A percentile compares a stretch with the other conserved stretches of the same genome.
These are phyloP conservation scores for Polypedilum vanderplanki DNA, from an alignment of 1,140 invertebrate genomes.

Conservation along the genomic window DNA sequence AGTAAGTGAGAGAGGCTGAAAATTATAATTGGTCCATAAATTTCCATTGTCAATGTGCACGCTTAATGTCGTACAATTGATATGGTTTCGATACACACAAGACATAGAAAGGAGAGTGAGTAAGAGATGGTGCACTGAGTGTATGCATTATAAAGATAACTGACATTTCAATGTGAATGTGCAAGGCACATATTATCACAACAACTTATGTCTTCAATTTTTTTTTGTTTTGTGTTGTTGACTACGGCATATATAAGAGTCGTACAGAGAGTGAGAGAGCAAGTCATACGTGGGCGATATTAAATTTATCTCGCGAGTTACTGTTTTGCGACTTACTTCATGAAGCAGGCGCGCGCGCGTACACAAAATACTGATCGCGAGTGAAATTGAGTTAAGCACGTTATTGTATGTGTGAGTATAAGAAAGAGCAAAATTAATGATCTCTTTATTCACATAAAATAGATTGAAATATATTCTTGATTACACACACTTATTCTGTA, in stretches of 20 bases:
- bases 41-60: conserved; percentile 24
- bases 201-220: conserved; percentile 26
- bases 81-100: not conserved
- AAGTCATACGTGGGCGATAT: not conserved
- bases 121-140: conserved; percentile 1
- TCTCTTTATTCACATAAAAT: conserved; percentile 22
- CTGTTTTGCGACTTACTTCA: conserved; percentile 10
- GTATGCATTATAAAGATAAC: conserved; percentile 22
- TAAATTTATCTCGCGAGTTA: conserved; percentile 20
- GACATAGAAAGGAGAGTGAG: not conserved
- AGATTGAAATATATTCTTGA: conserved; percentile 25
- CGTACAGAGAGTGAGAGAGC: no score
- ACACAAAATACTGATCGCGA: not conserved
- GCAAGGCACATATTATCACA: conserved; percentile 23
- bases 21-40: conserved; percentile 27
- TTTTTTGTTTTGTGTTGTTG: not conserved
- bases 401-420: not conserved
- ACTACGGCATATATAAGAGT: not conserved
- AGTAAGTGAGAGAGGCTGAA: not conserved
- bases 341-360: not conserved
- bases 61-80: not conserved
- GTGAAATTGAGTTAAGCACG: not conserved
- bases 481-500: not conserved
- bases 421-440: conserved; percentile 22
- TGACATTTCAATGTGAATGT: conserved; percentile 26